Evolutionary conservation across 2,113 vertebrate species (phyloP).

Genomic region (mouse (Mus musculus)): DNA sequence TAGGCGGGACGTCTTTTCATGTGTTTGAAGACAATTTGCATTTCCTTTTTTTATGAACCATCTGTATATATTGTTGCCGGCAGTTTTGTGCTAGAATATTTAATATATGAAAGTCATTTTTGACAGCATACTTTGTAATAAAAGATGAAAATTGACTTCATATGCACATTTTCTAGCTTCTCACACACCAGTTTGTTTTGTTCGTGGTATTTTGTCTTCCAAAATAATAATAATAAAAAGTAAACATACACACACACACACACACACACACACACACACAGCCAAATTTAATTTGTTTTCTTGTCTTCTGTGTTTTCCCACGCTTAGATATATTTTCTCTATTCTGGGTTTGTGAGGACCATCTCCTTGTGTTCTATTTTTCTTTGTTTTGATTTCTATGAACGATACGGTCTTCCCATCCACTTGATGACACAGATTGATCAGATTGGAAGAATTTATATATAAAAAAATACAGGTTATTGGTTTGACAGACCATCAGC

Average conservation of each 20-base stretch:
- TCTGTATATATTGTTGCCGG: neutral
- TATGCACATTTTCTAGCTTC: neutral
- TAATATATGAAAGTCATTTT: neutral
- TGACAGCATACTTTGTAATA: neutral
- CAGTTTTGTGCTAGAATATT: neutral
- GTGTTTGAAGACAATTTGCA: neutral
- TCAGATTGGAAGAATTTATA: neutral
- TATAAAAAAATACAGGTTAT: neutral
- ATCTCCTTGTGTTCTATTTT: neutral
- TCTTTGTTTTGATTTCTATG: neutral
- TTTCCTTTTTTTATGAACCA: neutral
- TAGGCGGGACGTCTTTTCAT: neutral
- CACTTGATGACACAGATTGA: neutral
- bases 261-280: neutral
- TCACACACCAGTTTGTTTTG: constrained; percentile 18
- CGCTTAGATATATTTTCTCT: neutral
- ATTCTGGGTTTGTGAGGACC: neutral
- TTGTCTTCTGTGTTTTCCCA: constrained; percentile 37
- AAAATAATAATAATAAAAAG: neutral
- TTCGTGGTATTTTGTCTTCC: neutral
- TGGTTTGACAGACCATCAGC: neutral
- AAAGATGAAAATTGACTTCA: neutral
- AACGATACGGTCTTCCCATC: neutral
- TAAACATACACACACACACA: neutral
- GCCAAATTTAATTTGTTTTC: neutral